Evolutionary conservation across 2,797 vertebrate genomes (phyloP).

Genomic region (Potorous gilbertii): DNA sequence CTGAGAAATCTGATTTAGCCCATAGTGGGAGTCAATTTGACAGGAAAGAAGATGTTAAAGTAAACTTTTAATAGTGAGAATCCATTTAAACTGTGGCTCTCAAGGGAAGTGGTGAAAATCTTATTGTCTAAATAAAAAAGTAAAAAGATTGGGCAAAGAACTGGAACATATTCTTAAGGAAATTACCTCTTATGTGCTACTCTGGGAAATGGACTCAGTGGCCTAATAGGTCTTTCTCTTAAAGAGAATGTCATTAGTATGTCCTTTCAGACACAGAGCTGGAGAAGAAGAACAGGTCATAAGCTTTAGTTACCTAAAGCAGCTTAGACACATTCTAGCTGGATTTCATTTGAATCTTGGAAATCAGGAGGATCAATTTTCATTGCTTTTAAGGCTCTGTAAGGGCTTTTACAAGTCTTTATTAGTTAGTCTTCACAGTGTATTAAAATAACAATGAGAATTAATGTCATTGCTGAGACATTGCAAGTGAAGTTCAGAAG

Average conservation of each 20-base stretch:
- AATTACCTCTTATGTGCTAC: constrained; percentile 9
- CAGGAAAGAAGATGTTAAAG: constrained; percentile 17
- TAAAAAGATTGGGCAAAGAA: constrained; percentile 35
- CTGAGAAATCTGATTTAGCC: constrained; percentile 6
- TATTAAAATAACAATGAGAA: constrained; percentile 35
- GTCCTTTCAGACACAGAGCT: neutral
- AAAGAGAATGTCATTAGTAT: constrained; percentile 22
- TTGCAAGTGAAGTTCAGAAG: constrained; percentile 26
- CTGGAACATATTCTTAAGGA: neutral
- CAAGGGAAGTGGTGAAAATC: constrained; percentile 13
- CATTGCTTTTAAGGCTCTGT: constrained; percentile 3
- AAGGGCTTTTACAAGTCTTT: constrained; percentile 30
- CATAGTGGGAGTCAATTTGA: neutral
- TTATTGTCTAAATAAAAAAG: constrained; percentile 34
- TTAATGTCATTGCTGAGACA: neutral
- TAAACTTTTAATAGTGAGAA: constrained; percentile 39
- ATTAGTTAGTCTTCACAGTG: constrained; percentile 7
- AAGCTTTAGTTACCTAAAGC: constrained; percentile 9
- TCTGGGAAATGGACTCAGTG: constrained; percentile 7
- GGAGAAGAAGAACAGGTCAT: neutral
- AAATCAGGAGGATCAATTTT: neutral
- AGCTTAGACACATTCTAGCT: neutral
- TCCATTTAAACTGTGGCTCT: constrained; percentile 16
- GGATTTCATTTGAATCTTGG: constrained; percentile 16
- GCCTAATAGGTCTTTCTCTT: neutral